Conservation (phyloP, 2,888 invertebrate genomes). For the Aphodius sticticus region DNA sequence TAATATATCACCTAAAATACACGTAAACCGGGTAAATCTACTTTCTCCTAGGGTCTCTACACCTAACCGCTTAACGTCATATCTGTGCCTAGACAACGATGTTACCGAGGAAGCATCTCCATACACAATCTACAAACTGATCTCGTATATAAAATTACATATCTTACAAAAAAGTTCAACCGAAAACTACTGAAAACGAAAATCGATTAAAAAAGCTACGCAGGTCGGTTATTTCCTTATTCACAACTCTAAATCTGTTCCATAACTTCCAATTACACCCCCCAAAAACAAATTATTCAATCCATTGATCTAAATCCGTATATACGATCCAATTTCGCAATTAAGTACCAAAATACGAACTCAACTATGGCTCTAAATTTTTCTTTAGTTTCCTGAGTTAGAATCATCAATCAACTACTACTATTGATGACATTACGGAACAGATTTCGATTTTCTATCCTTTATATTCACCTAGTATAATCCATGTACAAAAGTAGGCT, state of each 20-base stretch:
- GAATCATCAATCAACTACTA: not conserved
- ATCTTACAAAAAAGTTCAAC: conserved; percentile 4
- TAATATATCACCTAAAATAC: conserved; percentile 24
- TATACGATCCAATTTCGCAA: not conserved
- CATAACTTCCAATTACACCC: not conserved
- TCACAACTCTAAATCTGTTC: conserved; percentile 4
- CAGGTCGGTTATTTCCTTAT: not conserved
- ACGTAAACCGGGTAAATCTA: conserved; percentile 13
- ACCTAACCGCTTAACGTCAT: not conserved
- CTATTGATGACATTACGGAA: not conserved
- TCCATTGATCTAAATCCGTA: not conserved
- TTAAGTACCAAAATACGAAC: not conserved
- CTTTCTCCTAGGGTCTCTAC: conserved; percentile 6
- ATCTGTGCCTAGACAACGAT: not conserved
- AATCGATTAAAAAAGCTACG: not conserved
- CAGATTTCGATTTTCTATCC: not conserved
- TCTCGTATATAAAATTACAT: not conserved
- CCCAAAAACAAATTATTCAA: not conserved
- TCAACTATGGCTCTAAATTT: not conserved
- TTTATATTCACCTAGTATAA: conserved; percentile 4
- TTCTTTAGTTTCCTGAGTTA: not conserved
- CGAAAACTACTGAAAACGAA: not conserved
- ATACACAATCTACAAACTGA: conserved; percentile 4
- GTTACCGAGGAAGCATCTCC: not conserved
- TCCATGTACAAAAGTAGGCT: conserved; percentile 4